Evolutionary conservation across 2,113 vertebrate genomes (phyloP), one percentile per base, ranked within the genome.

Genomic region (Pyrgilauda ruficollis): DNA sequence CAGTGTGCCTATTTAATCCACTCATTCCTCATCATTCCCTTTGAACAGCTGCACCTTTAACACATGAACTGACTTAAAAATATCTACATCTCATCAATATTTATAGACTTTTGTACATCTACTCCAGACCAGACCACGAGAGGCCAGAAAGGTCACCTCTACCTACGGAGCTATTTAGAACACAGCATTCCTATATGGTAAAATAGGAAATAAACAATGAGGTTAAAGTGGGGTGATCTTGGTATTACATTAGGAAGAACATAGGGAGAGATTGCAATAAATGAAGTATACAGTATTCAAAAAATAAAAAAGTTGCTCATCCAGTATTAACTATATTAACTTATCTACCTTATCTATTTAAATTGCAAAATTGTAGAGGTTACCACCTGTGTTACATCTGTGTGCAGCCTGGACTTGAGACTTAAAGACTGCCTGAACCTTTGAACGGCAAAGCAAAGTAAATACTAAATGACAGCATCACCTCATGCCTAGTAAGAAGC

Each of bases 221-320:
- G 9, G 28, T 44, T 83, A 58, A 73, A 73, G n/a, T 8, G 7
- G 9, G 26, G 24, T 21, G 26, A 41, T n/a, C 27, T 49, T 58
- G 69, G 3, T 30, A 44, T 23, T 56, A 27, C 7, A 59, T 30
- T 24, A 44, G 8, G 13, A 77, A 69, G 35, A 86, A 56, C 1
- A 5, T 0, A 66, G 10, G 10, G 30, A 62, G 11, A 55, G 11
- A 47, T 1, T 41, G 24, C 14, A 55, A 43, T 31, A 17, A 61
- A 68, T 46, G 7, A 74, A 52, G 11, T 30, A 59, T 5, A 33
- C 3, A 20, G 41, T 35, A 63, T 11, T 43, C 15, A 23, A 69
- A 83, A 75, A 68, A 46, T 20, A 44, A 31, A 74, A 27, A 75
- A 6, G 16, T 26, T 47, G 24, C 8, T 62, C 10, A 47, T 41